These are phyloP conservation scores for Bombylius discolor DNA, from an alignment of 2,888 invertebrate species.

Conservation along the genomic window DNA sequence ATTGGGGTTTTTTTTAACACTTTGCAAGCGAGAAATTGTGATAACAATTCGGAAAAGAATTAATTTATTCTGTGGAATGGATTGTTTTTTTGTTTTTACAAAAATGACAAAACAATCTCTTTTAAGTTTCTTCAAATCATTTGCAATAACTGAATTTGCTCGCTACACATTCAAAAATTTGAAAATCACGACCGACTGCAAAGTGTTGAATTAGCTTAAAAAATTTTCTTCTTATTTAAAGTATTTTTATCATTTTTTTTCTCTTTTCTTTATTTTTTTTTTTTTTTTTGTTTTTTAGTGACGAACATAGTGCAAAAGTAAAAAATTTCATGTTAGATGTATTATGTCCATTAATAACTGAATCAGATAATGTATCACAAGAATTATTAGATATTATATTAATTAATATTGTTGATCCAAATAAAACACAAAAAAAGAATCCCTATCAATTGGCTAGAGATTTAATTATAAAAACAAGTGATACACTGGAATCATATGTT, in stretches of 20 bases:
- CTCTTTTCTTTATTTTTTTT: neutral
- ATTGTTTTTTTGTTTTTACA: no score
- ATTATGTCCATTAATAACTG: slow-evolving; percentile 83
- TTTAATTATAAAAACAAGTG: slow-evolving; percentile 78
- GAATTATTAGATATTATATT: slow-evolving; percentile 88
- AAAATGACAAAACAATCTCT: no score
- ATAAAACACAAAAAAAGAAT: slow-evolving; percentile 77
- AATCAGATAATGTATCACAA: slow-evolving; percentile 89
- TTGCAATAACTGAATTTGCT: no score
- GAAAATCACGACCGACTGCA: no score
- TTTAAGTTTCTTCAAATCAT: no score
- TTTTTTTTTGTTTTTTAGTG: slow-evolving; percentile 41
- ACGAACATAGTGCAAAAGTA: slow-evolving; percentile 91
- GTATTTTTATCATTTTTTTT: neutral
- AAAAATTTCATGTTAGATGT: slow-evolving; percentile 96
- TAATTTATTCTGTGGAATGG: no score
- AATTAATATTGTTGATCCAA: slow-evolving; percentile 87
- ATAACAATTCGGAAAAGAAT: no score
- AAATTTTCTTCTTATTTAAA: no score
- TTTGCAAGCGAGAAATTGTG: no score
- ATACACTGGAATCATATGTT: slow-evolving; percentile 86
- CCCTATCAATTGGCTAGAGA: slow-evolving; percentile 86
- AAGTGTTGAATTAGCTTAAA: no score
- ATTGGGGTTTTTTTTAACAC: neutral
- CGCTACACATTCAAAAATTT: no score